A percentile compares a stretch with the other conserved stretches of the same genome.
These are phyloP conservation scores for Planococcus citri DNA, from an alignment of 1,140 invertebrate species.

Conservation along the genomic window DNA sequence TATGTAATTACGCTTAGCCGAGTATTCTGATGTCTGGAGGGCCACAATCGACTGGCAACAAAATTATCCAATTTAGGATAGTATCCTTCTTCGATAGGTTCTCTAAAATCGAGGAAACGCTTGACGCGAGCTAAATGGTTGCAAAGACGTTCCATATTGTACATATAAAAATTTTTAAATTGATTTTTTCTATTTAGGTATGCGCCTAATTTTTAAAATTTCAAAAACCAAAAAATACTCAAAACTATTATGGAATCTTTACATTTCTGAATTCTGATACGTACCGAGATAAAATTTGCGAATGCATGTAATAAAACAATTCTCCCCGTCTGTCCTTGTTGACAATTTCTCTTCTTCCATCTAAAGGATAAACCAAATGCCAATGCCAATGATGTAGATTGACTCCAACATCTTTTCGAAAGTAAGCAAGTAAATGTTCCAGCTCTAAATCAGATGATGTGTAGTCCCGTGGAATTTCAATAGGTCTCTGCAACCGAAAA, in stretches of 20 bases:
- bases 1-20: slow-evolving; percentile 36
- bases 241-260: no score
- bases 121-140: slow-evolving; percentile 45
- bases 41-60: slow-evolving; percentile 49
- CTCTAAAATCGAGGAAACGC: slow-evolving; percentile 45
- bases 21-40: slow-evolving; percentile 45
- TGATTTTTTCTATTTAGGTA: no score
- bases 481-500: slow-evolving; percentile 34
- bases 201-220: no score
- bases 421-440: slow-evolving; percentile 60
- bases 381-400: slow-evolving; percentile 71
- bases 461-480: slow-evolving; percentile 55
- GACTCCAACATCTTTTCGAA: slow-evolving; percentile 57
- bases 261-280: no score
- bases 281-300: slow-evolving; percentile 51
- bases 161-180: slow-evolving; percentile 38
- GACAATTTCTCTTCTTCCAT: slow-evolving; percentile 39
- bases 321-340: slow-evolving; percentile 57
- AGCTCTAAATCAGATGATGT: slow-evolving; percentile 57
- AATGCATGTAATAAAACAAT: slow-evolving; percentile 66
- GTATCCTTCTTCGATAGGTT: slow-evolving; percentile 53
- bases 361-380: slow-evolving; percentile 36
- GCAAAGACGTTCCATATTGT: slow-evolving; percentile 53
- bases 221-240: no score
- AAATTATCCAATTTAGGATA: slow-evolving; percentile 57